These are phyloP conservation scores for Bombus haemorrhoidalis DNA, from an alignment of 1,140 invertebrate genomes.

Conservation along the genomic window DNA sequence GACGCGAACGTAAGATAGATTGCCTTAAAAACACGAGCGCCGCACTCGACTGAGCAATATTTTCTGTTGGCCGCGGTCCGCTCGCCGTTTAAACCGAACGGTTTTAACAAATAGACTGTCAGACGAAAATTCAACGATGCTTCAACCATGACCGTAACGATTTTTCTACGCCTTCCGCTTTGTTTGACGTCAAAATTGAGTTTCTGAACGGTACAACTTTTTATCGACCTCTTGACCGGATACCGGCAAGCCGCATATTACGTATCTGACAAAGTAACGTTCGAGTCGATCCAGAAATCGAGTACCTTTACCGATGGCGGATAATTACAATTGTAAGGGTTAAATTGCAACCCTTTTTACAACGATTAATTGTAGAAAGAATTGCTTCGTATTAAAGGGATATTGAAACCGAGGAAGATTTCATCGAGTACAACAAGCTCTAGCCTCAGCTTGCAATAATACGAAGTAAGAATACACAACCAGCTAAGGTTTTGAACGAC, in stretches of 20 bases:
- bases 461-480: too few relatives aligned
- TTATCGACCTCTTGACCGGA: not conserved
- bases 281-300: too few relatives aligned
- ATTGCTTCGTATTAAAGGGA: not conserved
- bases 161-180: slow-evolving; percentile 10
- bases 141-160: slow-evolving; percentile 8
- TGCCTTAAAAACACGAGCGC: slow-evolving; percentile 2
- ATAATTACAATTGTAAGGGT: not conserved
- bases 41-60: not conserved
- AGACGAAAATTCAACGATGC: slow-evolving; percentile 22
- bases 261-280: not conserved
- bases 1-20: slow-evolving; percentile 9
- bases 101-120: slow-evolving; percentile 33
- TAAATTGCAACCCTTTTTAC: not conserved
- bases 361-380: not conserved
- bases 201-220: not conserved
- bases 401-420: not conserved
- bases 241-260: not conserved
- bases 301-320: not conserved
- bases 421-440: too few relatives aligned
- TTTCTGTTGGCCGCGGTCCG: not conserved
- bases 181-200: not conserved
- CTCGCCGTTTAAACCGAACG: slow-evolving; percentile 1
- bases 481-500: too few relatives aligned
- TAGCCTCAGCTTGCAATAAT: accelerated